Evolutionary conservation across 2,888 invertebrate species (phyloP), one percentile per base, ranked within the genome.

Genomic region (Lithophane leautieri): DNA sequence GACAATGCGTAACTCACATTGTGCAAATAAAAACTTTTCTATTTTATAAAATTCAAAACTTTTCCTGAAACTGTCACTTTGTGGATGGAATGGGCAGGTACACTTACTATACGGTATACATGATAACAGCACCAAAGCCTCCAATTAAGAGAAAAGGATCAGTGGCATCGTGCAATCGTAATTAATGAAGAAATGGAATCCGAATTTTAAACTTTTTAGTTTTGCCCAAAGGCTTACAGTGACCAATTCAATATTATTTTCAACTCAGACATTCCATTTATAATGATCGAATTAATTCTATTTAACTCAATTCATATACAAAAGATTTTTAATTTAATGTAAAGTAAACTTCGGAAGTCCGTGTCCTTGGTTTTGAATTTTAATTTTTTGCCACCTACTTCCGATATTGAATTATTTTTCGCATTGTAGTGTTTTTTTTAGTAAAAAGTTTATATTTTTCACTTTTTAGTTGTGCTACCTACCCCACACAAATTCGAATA

Each of bases 71-170:
- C 16, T 44, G 42, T 44, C 25, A 40, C 25, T 19, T 42, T 16
- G 14, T n/a, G 9, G 16, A 34, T 7, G 34, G 34, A 8, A 42
- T 16, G 47, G 47, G 19, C 42, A 28, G 40, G 11, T 34, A 40
- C 40, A 34, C 34, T 34, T 34, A 4, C 34, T 52, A 40, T 3
- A 52, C 16, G 52, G 40, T 50, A 19, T 25, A 47, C 42, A 62
- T 25, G 14, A 40, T 4, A 16, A 25, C 52, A 19, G 25, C 7
- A 54, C 14, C 8, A 16, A 40, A 70, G 6, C 8, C 22, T n/a
- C 40, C 61, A 71, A 62, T 63, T 62, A 62, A 42, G 14, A 12
- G 16, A 50, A 56, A 56, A 56, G 47, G 44, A 63, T 56, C 56
- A 25, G 47, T 72, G 56, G 22, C 22, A 14, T 50, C 14, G 16